These are phyloP conservation scores for Drosophila engyochracea DNA, from an alignment of 2,888 invertebrate genomes.

Conservation along the genomic window DNA sequence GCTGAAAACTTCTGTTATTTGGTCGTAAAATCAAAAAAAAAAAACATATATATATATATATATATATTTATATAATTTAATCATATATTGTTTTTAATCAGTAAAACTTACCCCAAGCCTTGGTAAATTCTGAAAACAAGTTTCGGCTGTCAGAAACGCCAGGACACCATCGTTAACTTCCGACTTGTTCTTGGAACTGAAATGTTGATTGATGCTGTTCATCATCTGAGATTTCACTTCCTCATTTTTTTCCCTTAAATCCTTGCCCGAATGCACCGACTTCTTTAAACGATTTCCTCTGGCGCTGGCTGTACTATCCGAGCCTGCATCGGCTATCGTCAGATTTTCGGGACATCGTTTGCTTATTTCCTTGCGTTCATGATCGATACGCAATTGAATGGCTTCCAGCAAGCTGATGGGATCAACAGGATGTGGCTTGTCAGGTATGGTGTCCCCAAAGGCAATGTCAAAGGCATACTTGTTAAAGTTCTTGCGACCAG, in stretches of 20 bases:
- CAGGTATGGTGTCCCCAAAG: slow-evolving; percentile 47
- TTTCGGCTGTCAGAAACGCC: slow-evolving; percentile 61
- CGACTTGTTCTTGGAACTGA: slow-evolving; percentile 41
- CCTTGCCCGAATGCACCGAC: background rate
- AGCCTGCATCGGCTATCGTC: background rate
- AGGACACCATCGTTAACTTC: slow-evolving; percentile 67
- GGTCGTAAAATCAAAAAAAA: background rate
- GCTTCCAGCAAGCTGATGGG: slow-evolving; percentile 80
- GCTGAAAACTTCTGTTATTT: slow-evolving; percentile 44
- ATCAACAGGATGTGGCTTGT: slow-evolving; percentile 50
- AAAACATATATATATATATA: too few relatives aligned
- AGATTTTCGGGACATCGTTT: slow-evolving; percentile 12
- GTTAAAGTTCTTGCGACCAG: slow-evolving; percentile 71
- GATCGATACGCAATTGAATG: slow-evolving; percentile 66
- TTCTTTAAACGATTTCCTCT: background rate
- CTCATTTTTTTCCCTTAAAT: background rate
- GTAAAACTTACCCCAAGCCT: slow-evolving; percentile 34
- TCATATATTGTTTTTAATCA: background rate
- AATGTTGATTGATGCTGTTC: slow-evolving; percentile 52
- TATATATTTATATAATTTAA: too few relatives aligned
- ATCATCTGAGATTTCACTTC: too few relatives aligned
- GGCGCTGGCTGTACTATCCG: slow-evolving; percentile 1
- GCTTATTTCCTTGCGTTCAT: slow-evolving; percentile 56
- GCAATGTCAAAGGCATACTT: slow-evolving; percentile 52
- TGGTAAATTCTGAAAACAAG: background rate